Conservation (phyloP, 2,797 vertebrate genomes). For the Chelon labrosus region DNA sequence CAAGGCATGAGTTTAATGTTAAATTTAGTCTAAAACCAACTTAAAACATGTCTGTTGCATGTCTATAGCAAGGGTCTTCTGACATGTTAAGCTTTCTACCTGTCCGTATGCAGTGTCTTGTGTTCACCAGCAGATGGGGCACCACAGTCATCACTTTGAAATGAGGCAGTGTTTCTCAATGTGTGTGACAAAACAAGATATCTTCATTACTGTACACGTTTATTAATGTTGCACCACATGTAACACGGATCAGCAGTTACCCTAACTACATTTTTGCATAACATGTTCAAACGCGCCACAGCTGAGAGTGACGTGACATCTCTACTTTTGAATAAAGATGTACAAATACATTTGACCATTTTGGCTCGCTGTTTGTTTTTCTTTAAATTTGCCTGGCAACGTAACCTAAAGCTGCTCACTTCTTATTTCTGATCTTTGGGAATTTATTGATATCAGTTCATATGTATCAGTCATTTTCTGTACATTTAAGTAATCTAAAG, state of each 20-base stretch:
- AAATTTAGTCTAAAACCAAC: conserved; percentile 45
- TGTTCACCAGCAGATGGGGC: conserved; percentile 58
- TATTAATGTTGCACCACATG: neutral
- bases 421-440: neutral
- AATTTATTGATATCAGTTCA: neutral
- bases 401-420: neutral
- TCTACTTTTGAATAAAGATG: conserved; percentile 23
- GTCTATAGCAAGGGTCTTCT: neutral
- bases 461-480: neutral
- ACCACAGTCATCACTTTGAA: conserved; percentile 22
- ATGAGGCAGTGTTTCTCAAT: neutral
- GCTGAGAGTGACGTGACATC: neutral
- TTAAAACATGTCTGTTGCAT: conserved; percentile 1
- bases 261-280: neutral
- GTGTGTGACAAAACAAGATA: neutral
- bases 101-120: neutral
- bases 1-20: conserved; percentile 34
- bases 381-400: neutral
- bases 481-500: too few relatives aligned
- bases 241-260: neutral
- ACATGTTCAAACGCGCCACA: neutral
- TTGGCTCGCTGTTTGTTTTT: neutral
- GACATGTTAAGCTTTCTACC: neutral
- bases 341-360: neutral
- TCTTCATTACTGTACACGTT: neutral